Conservation (phyloP, 2,113 vertebrate species). For the Nothocercus julius region DNA sequence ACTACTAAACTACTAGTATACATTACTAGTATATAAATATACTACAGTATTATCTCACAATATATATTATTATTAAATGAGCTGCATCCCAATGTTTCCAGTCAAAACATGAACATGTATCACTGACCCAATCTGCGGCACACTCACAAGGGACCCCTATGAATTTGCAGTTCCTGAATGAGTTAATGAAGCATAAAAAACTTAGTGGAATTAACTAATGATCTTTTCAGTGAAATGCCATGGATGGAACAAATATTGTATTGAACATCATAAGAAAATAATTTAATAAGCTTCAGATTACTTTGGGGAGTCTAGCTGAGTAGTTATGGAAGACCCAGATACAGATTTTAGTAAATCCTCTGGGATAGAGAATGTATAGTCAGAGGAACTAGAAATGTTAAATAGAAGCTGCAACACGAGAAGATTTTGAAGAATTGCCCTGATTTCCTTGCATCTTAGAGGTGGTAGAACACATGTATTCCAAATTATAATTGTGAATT, state of each 20-base stretch:
- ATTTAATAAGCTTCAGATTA: background rate
- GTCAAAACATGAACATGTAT: background rate
- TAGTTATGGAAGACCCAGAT: background rate
- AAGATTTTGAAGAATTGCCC: background rate
- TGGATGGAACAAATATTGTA: background rate
- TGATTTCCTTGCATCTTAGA: background rate
- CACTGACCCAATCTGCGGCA: background rate
- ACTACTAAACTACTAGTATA: too few species aligned
- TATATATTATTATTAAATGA: background rate
- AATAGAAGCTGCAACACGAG: background rate
- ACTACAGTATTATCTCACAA: background rate
- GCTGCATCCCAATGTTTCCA: background rate
- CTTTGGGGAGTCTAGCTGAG: background rate
- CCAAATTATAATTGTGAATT: background rate
- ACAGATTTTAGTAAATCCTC: background rate
- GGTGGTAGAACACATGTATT: background rate
- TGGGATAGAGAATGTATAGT: background rate
- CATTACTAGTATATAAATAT: too few species aligned
- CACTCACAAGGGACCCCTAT: background rate
- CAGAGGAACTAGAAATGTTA: background rate
- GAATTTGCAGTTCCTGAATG: background rate
- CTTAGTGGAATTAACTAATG: background rate
- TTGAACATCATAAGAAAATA: background rate
- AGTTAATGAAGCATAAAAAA: slow-evolving; percentile 10
- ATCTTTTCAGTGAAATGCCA: background rate